Base-by-base conservation (phyloP, 2,797 vertebrate genomes). In the Tragopan temminckii region DNA sequence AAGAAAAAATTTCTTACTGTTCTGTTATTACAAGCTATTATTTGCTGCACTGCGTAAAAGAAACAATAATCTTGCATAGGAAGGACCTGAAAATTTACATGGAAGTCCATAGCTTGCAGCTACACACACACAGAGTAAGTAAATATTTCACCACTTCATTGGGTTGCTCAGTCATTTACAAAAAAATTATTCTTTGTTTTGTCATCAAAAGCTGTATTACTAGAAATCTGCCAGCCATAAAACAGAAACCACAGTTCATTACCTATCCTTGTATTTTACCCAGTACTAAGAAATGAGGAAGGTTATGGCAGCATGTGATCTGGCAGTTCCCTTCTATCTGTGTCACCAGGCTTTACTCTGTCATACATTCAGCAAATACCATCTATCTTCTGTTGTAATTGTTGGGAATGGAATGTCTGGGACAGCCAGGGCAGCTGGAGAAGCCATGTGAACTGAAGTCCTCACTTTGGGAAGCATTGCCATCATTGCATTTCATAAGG, bases 391-490 rank as follows among this genome's bases (percentile, higher is more conserved):
- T 31, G 25, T 12, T 48, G 7, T 16, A 50, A 52, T 2, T 42
- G 38, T 7, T 35, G 9, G 29, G 29, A 77, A 66, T 20, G 58
- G 45, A 66, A 64, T 4, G 62, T 3, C 20, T 18, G 11, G 0
- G 5, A 75, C 6, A 58, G 25, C 2, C 43, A 9, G 42, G 38
- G 14, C 13, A 62, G 7, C 3, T 5, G 58, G 7, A 57, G 36
- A 75, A 64, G 13, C 10, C 24, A 38, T 1, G 1, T 0, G 3
- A 23, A 38, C 4, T 0, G 0, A 5, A 24, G 18, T 33, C 70
- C 10, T 45, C 0, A 0, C 45, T 81, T 81, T 13, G 27, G 53
- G 12, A 76, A 89, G 18, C 25, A 6, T 1, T 40, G 45, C 46
- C 33, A 29, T 12, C 9, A 18, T 8, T 20, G 68, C 15, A 50